Evolutionary conservation across 2,888 invertebrate species (phyloP), one percentile per base, ranked within the genome.

Genomic region (Plusia festucae): DNA sequence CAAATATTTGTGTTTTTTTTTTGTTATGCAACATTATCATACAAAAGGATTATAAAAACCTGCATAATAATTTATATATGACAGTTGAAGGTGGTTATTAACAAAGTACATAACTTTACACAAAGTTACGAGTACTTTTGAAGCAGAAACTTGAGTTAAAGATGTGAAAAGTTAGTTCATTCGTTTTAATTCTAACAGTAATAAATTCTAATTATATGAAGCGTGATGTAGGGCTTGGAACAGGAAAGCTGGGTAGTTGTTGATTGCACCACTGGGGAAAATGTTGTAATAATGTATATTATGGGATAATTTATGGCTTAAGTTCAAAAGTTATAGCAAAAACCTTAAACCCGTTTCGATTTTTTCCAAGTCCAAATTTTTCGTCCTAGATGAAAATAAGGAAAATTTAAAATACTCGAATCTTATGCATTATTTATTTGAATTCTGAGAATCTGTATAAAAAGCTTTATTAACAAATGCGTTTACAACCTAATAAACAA

Each of bases 91-190:
- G 9, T 11, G 46, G 46, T 49, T 49, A 49, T 49, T 49, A 49
- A 20, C 46, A 49, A 18, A 49, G 46, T 49, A 49, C 18, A 49
- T 20, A 49, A 49, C 46, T 49, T 49, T 49, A 49, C 18, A 46
- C 20, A 20, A 49, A 49, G 46, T 49, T 20, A 49, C 46, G 46
- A 49, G 46, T 49, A 49, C 46, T 18, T 20, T 20, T 11, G 9
- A 18, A 49, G 46, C 46, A 46, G 18, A 49, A 49, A 49, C 46
- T 49, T 49, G 46, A 49, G 46, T 49, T 49, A 49, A 49, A 49
- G 46, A 49, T 49, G 46, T 49, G 46, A 49, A 49, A 49, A 49
- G 46, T 49, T 49, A 20, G 46, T 49, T 49, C 46, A 49, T 49
- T 49, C 46, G 46, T 49, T 49, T 49, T 49, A 49, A 49, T 49